Percentiles rank a stretch among this genome's conserved stretches.
Evolutionary conservation across 1,140 invertebrate species (phyloP).

Genomic region (Tetragonula clypearis): DNA sequence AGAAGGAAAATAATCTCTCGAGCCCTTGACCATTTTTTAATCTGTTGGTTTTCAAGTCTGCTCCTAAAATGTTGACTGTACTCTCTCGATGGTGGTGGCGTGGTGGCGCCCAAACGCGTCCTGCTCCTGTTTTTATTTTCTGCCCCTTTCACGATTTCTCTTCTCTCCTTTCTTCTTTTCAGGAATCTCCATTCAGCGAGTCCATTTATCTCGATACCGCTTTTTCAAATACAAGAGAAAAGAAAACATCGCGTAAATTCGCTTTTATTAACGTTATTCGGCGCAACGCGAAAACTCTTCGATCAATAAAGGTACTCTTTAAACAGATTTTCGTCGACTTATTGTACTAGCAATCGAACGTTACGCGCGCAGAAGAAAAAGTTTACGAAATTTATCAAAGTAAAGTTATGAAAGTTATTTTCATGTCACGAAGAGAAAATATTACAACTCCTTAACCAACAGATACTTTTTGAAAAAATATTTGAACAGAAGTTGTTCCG

Average conservation of each 20-base stretch:
- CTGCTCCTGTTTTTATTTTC: constrained; percentile 10
- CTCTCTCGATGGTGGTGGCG: background rate
- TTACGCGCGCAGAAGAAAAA: too few relatives aligned
- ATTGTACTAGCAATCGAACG: too few relatives aligned
- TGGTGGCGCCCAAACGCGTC: constrained; percentile 16
- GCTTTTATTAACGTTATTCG: background rate
- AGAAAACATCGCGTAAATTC: background rate
- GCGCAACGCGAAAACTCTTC: background rate
- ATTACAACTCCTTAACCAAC: too few relatives aligned
- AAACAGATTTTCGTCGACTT: too few relatives aligned
- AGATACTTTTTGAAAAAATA: too few relatives aligned
- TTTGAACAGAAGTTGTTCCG: too few relatives aligned
- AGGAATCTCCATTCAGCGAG: constrained; percentile 50
- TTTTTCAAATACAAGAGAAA: background rate
- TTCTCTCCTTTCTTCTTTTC: background rate
- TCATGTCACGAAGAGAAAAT: too few relatives aligned
- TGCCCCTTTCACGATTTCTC: background rate
- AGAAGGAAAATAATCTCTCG: constrained; percentile 42
- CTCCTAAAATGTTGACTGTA: constrained; percentile 30
- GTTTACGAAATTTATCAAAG: too few relatives aligned
- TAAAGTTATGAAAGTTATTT: too few relatives aligned
- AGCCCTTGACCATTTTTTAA: constrained; percentile 47
- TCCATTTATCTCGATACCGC: background rate
- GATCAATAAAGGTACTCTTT: background rate
- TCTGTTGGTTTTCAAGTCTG: constrained; percentile 56